These are phyloP conservation scores for Octodonta nipae DNA, from an alignment of 2,888 invertebrate species.

Conservation along the genomic window DNA sequence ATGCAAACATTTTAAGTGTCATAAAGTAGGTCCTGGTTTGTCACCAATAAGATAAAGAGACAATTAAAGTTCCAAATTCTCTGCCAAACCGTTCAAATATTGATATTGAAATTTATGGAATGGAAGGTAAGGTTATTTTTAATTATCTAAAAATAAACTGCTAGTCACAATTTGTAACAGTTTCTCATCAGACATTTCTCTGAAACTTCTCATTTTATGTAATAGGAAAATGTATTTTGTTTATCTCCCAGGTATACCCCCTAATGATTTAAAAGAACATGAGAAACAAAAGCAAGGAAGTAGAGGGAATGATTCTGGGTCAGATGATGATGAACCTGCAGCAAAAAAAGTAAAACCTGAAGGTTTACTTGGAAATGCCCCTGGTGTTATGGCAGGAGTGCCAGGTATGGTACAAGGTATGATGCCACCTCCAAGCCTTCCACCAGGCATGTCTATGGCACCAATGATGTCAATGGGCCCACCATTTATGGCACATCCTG, in stretches of 20 bases:
- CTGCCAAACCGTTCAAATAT: slow-evolving; percentile 94
- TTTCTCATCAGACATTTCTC: no score
- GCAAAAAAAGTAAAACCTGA: slow-evolving; percentile 60
- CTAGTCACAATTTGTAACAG: no score
- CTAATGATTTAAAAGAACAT: slow-evolving; percentile 86
- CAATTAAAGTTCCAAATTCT: slow-evolving; percentile 97
- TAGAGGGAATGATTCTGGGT: slow-evolving; percentile 44
- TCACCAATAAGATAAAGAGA: slow-evolving; percentile 99
- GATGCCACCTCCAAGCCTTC: slow-evolving; percentile 43
- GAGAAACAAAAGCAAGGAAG: slow-evolving; percentile 63
- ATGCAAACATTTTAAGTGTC: no score
- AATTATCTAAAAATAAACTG: slow-evolving; percentile 16
- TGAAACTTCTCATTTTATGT: no score
- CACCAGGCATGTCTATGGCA: slow-evolving; percentile 48
- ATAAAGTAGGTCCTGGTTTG: no score
- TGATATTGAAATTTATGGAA: slow-evolving; percentile 99
- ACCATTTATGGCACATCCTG: slow-evolving; percentile 50
- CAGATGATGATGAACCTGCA: slow-evolving; percentile 70
- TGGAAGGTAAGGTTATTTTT: slow-evolving; percentile 72
- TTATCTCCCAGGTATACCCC: slow-evolving; percentile 55
- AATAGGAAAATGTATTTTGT: slow-evolving; percentile 14
- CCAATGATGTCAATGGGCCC: slow-evolving; percentile 51
- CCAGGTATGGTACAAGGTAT: slow-evolving; percentile 54
- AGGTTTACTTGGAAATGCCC: slow-evolving; percentile 52
- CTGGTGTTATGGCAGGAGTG: slow-evolving; percentile 43